Conservation (phyloP, 2,888 invertebrate genomes). For the Coenonympha arcania region DNA sequence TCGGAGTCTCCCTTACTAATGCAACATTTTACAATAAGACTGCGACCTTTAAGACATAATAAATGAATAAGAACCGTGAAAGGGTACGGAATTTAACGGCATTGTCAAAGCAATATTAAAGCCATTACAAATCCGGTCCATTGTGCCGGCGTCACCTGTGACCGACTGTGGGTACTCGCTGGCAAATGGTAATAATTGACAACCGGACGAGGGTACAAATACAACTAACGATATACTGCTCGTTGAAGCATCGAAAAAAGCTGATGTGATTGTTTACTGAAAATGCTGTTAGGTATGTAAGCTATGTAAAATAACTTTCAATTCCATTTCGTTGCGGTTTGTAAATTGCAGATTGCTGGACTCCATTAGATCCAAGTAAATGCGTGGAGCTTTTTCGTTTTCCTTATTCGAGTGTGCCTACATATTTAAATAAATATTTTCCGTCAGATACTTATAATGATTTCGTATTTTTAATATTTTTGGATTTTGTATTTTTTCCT, state of each 20-base stretch:
- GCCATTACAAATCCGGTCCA: slow-evolving; percentile 21
- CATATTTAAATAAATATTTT: too few species aligned
- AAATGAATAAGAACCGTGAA: slow-evolving; percentile 7
- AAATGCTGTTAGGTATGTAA: not conserved
- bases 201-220: slow-evolving; percentile 56
- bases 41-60: not conserved
- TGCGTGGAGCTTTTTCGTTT: too few species aligned
- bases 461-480: too few species aligned
- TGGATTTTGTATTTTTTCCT: too few species aligned
- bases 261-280: not conserved
- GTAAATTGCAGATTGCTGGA: too few species aligned
- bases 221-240: slow-evolving; percentile 23
- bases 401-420: too few species aligned
- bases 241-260: slow-evolving; percentile 11
- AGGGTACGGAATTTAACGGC: slow-evolving; percentile 11
- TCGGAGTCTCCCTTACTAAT: too few species aligned
- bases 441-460: too few species aligned
- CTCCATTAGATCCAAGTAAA: too few species aligned
- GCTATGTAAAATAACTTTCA: too few species aligned
- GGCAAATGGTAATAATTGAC: slow-evolving; percentile 69
- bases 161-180: slow-evolving; percentile 28
- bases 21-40: not conserved
- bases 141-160: slow-evolving; percentile 40
- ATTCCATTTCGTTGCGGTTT: too few species aligned
- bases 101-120: slow-evolving; percentile 22